phyloP scores from a whole-genome alignment of 53 echinoderm and acorn worm species.

The Paracentrotus lividus region DNA sequence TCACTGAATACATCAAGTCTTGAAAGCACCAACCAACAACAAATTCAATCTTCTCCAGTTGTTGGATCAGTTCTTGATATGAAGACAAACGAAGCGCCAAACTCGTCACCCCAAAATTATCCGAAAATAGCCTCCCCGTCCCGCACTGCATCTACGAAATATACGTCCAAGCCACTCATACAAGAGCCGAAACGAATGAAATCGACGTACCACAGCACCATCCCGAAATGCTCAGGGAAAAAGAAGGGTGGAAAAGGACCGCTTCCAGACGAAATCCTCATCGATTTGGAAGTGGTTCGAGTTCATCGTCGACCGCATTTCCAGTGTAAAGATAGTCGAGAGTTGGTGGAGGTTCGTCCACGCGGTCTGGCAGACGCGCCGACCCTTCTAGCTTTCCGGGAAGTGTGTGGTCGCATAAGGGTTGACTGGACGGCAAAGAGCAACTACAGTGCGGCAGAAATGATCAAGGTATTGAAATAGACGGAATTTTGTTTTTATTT shows the following conservation, averaged over 20 bases:
- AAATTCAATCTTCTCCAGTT: background rate
- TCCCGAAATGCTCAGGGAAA: background rate
- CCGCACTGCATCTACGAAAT: background rate
- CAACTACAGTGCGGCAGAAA: conserved; percentile 13
- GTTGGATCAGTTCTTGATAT: background rate
- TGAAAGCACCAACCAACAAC: background rate
- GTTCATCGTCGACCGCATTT: conserved; percentile 22
- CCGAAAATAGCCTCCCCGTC: background rate
- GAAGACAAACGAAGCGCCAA: background rate
- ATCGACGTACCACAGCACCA: background rate
- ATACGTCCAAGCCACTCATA: background rate
- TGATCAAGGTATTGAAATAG: background rate
- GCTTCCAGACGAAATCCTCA: background rate
- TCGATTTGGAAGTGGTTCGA: background rate
- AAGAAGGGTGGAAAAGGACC: background rate
- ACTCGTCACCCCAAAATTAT: background rate
- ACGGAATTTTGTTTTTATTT: too few species aligned
- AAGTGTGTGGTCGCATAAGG: background rate
- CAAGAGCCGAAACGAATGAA: background rate
- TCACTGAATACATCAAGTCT: background rate
- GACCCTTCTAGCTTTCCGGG: background rate
- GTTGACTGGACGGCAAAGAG: conserved; percentile 20
- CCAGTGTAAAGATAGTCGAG: background rate
- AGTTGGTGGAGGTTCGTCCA: background rate
- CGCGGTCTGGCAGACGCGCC: background rate